phyloP scores from a whole-genome alignment of 2,797 vertebrate genomes.

The Notoglanidium macrostoma region DNA sequence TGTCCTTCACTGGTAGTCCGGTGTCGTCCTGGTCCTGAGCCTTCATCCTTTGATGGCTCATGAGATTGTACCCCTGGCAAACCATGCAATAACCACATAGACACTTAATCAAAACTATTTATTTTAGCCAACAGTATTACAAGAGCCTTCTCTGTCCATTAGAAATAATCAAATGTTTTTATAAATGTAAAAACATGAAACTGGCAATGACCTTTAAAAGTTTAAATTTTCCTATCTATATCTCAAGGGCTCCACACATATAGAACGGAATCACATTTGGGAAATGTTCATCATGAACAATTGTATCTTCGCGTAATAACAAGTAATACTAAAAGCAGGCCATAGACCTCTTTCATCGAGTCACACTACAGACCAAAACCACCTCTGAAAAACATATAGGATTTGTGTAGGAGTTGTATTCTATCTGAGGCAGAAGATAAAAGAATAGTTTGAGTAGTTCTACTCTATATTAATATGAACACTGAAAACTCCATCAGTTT shows the following conservation, averaged over 20 bases:
- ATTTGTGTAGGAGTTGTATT: constrained; percentile 59
- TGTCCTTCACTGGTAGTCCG: constrained; percentile 83
- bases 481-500: neutral
- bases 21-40: constrained; percentile 66
- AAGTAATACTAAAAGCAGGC: neutral
- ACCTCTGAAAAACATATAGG: constrained; percentile 55
- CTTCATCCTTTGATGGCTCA: constrained; percentile 75
- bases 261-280: neutral
- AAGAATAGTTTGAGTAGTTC: neutral
- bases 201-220: neutral
- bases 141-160: neutral
- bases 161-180: neutral
- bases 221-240: neutral
- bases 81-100: neutral
- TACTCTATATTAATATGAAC: neutral
- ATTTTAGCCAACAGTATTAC: neutral
- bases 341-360: constrained; percentile 62
- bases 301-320: neutral
- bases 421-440: constrained; percentile 3
- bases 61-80: constrained; percentile 83
- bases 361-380: constrained; percentile 48
- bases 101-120: neutral
- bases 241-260: neutral
- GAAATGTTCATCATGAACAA: neutral
- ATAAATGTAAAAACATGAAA: neutral